These are phyloP conservation scores for Pristionchus fissidentatus DNA, from an alignment of 2,888 invertebrate genomes.

Conservation along the genomic window DNA sequence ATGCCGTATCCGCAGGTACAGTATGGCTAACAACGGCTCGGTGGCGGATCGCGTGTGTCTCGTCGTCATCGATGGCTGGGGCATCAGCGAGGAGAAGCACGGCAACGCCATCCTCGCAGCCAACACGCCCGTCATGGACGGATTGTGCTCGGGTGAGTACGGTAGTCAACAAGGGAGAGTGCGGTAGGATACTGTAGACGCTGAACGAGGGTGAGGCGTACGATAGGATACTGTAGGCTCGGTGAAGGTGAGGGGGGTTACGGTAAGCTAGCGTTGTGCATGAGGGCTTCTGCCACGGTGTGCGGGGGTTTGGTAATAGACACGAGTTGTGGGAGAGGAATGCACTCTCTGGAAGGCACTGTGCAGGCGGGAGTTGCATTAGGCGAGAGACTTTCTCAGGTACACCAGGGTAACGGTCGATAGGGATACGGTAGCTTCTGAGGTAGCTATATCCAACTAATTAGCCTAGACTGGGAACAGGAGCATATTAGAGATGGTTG, in stretches of 20 bases:
- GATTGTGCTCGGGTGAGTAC: constrained; percentile 69
- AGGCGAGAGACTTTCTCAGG: too few relatives aligned
- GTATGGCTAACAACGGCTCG: constrained; percentile 64
- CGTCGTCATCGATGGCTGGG: constrained; percentile 78
- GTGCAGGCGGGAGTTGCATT: neutral
- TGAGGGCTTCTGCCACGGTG: neutral
- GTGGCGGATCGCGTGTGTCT: constrained; percentile 74
- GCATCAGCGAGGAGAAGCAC: constrained; percentile 75
- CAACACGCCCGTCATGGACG: constrained; percentile 77
- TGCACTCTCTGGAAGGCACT: neutral
- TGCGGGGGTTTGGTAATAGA: neutral
- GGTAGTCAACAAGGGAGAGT: neutral
- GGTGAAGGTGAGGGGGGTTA: too few relatives aligned
- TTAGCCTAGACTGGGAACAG: too few relatives aligned
- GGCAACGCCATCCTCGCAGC: constrained; percentile 77
- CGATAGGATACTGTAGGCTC: too few relatives aligned
- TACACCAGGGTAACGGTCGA: too few relatives aligned
- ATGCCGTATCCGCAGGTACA: neutral
- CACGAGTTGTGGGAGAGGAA: neutral
- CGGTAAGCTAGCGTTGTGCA: too few relatives aligned
- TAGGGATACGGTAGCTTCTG: too few relatives aligned
- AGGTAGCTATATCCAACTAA: too few relatives aligned
- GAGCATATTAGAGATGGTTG: too few relatives aligned
- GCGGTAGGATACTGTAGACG: too few relatives aligned
- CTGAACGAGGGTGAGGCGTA: too few relatives aligned